These are phyloP conservation scores for Andrena minutula DNA, from an alignment of 2,888 invertebrate species.

Conservation along the genomic window DNA sequence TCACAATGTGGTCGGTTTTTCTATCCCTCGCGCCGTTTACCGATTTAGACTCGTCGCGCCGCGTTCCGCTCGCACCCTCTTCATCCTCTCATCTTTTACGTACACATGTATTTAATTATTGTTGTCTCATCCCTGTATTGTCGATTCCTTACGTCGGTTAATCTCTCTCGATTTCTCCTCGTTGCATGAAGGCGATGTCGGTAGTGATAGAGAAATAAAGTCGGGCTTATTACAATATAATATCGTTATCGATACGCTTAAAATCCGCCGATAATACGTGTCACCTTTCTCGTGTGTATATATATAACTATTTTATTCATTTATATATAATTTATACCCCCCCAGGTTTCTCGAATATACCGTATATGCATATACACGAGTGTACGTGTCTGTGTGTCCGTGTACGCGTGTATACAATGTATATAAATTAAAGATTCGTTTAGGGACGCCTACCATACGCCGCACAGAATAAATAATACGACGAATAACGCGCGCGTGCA, in stretches of 20 bases:
- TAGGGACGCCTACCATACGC: slow-evolving; percentile 58
- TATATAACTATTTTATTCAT: slow-evolving; percentile 35
- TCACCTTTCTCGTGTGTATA: slow-evolving; percentile 57
- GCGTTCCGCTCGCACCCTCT: slow-evolving; percentile 29
- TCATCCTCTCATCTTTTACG: slow-evolving; percentile 67
- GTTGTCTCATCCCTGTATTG: slow-evolving; percentile 85
- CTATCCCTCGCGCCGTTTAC: slow-evolving; percentile 33
- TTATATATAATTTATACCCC: slow-evolving; percentile 42
- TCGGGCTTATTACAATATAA: slow-evolving; percentile 67
- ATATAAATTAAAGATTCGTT: slow-evolving; percentile 72
- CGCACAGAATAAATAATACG: slow-evolving; percentile 77
- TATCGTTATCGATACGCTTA: slow-evolving; percentile 62
- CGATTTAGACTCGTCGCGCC: slow-evolving; percentile 23
- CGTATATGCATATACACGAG: slow-evolving; percentile 47
- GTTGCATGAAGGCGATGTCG: slow-evolving; percentile 84
- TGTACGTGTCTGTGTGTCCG: slow-evolving; percentile 9
- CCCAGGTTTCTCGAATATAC: slow-evolving; percentile 32
- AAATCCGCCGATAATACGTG: slow-evolving; percentile 65
- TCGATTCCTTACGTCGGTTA: slow-evolving; percentile 80
- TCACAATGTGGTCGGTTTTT: slow-evolving; percentile 81
- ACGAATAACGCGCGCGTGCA: slow-evolving; percentile 48
- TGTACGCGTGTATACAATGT: slow-evolving; percentile 30
- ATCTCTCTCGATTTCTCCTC: slow-evolving; percentile 76
- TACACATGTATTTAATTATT: slow-evolving; percentile 82
- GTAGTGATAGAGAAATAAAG: slow-evolving; percentile 83